A percentile compares a stretch with the other conserved stretches of the same genome.
Evolutionary conservation across 35 echinoderm and acorn worm genomes (phyloP).

Genomic region (Lytechinus variegatus): DNA sequence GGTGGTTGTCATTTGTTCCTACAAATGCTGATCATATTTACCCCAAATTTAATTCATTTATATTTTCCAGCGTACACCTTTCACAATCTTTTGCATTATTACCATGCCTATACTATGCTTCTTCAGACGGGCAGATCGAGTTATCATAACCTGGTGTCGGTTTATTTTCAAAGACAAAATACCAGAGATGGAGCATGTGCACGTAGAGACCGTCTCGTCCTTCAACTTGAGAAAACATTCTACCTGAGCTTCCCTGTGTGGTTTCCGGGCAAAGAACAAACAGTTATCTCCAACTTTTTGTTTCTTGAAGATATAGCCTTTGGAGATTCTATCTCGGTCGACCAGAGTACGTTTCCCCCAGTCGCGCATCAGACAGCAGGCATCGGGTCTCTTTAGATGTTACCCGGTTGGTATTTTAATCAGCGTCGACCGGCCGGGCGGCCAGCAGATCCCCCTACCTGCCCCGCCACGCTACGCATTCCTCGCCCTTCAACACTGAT

Average conservation of each 20-base stretch:
- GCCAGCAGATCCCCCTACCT: conserved; percentile 15
- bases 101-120: neutral
- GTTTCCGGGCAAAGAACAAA: neutral
- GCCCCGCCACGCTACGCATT: neutral
- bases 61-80: neutral
- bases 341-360: neutral
- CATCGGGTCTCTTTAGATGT: conserved; percentile 14
- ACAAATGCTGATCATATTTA: neutral
- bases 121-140: neutral
- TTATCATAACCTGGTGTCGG: neutral
- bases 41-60: neutral
- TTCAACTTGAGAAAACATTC: neutral
- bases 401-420: conserved; percentile 36
- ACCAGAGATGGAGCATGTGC: neutral
- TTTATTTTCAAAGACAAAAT: neutral
- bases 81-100: neutral
- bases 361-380: neutral
- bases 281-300: neutral
- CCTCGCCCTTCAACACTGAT: conserved; percentile 34
- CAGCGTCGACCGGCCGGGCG: conserved; percentile 34
- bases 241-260: neutral
- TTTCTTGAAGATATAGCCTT: neutral
- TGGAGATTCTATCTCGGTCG: neutral
- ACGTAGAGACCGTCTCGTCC: neutral
- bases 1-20: neutral